Evolutionary conservation across 2,888 invertebrate genomes (phyloP), one percentile per base, ranked within the genome.

Genomic region (Nemotelus nigrinus): DNA sequence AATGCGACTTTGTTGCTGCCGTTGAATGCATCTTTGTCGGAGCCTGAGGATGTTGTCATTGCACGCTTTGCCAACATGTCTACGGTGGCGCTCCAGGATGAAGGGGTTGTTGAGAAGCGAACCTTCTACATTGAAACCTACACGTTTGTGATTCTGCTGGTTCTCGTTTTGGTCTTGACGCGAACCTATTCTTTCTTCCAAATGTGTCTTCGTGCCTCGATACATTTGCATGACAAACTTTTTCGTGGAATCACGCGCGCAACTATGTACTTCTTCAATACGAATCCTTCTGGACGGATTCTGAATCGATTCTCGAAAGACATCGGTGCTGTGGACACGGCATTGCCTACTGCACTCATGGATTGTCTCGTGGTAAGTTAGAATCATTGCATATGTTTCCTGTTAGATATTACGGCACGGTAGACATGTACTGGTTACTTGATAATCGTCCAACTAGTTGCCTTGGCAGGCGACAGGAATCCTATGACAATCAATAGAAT

Each of bases 251-350:
- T 92, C 2, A 89, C 91, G 44, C 85, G 89, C 48, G 89, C 91
- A 0, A 89, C 90, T 0, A 89, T 91, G 85, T 84, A 86, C 65
- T 92, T 92, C 84, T 92, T 92, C 84, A 91, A 92, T 82, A 88
- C 87, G 2, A 92, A 92, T 83, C 90, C 91, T 3, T 87, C 88
- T 0, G 88, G 89, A 2, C 84, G 88, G 39, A 89, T 92, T 76
- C 85, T 92, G 53, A 92, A 92, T 85, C 86, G 92, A 65, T 92
- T 92, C 83, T 90, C 92, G 4, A 92, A 92, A 82, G 92, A 92
- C 82, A 89, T 91, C 82, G 91, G 88, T 0, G 84, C 88, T 0
- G 86, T 88, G 41, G 88, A 89, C 80, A 88, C 88, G 78, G 65
- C 86, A 10, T 79, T 89, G n/a, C 88, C 88, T 0, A 81, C 81